A percentile compares a stretch with the other conserved stretches of the same genome.
Conservation (phyloP, 2,113 vertebrate species). For the Camelus dromedarius region DNA sequence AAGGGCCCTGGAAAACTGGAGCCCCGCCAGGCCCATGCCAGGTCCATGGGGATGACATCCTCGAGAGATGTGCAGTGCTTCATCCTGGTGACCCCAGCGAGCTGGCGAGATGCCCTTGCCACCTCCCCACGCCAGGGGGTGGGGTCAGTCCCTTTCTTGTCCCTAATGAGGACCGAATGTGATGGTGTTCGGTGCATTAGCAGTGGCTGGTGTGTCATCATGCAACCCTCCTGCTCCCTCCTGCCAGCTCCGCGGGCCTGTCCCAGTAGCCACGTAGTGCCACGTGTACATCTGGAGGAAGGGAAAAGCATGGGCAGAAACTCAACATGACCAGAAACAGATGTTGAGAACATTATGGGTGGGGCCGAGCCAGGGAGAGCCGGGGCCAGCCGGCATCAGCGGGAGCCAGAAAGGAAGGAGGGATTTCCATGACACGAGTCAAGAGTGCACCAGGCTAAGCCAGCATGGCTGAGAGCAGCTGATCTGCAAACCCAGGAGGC, state of each 20-base stretch:
- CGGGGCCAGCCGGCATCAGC: not conserved
- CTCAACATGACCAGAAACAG: constrained; percentile 48
- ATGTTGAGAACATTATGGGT: constrained; percentile 50
- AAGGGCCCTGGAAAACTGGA: not conserved
- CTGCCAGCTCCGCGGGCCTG: not conserved
- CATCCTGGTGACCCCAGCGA: not conserved
- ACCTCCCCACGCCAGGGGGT: not conserved
- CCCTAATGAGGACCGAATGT: rapidly evolving
- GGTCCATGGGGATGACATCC: not conserved
- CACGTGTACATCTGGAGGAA: constrained; percentile 52
- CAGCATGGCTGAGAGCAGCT: not conserved
- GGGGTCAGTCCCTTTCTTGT: not conserved
- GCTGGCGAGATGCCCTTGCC: rapidly evolving
- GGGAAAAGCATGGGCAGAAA: not conserved
- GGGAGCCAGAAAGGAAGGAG: constrained; percentile 56
- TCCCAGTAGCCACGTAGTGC: constrained; percentile 22
- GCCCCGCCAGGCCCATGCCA: not conserved
- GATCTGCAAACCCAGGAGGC: not conserved
- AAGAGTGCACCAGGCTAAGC: not conserved
- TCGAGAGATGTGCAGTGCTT: not conserved
- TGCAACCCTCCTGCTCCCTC: rapidly evolving
- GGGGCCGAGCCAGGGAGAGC: not conserved
- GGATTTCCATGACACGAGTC: constrained; percentile 61
- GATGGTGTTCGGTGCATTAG: too few species aligned
- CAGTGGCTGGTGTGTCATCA: not conserved